Evolutionary conservation across 2,113 vertebrate genomes (phyloP).

Genomic region (Serinus canaria): DNA sequence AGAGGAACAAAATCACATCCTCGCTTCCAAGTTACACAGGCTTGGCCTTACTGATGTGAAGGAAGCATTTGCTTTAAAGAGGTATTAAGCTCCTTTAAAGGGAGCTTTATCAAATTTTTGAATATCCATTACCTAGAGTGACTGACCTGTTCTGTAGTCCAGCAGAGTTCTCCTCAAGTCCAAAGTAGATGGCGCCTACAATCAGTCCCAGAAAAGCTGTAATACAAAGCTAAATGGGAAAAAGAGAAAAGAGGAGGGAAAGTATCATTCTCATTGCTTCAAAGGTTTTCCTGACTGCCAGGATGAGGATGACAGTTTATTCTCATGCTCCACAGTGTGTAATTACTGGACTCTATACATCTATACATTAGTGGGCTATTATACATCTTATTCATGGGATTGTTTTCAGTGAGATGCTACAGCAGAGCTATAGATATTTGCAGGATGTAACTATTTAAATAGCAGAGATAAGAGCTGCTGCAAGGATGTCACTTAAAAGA

Average conservation of each 20-base stretch:
- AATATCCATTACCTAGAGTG: not conserved
- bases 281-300: not conserved
- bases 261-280: not conserved
- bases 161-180: slow-evolving; percentile 55
- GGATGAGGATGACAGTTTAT: not conserved
- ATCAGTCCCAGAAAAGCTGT: slow-evolving; percentile 80
- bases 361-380: too few relatives aligned
- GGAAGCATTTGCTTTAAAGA: not conserved
- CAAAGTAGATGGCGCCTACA: slow-evolving; percentile 86
- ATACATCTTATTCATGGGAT: not conserved
- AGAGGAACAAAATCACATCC: not conserved
- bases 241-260: not conserved
- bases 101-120: not conserved
- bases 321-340: not conserved
- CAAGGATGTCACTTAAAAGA: not conserved
- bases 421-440: not conserved
- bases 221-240: slow-evolving; percentile 73
- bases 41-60: not conserved
- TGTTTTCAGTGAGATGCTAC: not conserved
- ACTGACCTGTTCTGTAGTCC: slow-evolving; percentile 91
- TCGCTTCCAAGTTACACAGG: rapidly evolving
- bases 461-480: not conserved
- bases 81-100: not conserved
- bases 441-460: not conserved
- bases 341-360: not conserved